Evolutionary conservation across 2,888 invertebrate genomes (phyloP), one percentile per base, ranked within the genome.

Genomic region (Serrognathus titanus): DNA sequence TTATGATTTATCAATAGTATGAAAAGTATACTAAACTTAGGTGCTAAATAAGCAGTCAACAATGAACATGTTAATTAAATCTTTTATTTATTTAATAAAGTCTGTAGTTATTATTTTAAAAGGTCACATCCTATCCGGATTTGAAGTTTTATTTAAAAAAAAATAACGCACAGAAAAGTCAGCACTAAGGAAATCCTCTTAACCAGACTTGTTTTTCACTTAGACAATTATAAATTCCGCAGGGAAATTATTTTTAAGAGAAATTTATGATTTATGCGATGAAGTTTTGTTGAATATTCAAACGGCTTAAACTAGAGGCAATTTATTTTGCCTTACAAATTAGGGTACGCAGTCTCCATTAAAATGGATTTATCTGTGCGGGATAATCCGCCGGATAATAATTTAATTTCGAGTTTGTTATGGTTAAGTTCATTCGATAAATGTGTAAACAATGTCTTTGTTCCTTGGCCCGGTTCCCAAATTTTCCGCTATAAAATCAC

Each of bases 281-380:
- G 38, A 20, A 13, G 16, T 38, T 9, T 37, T 38, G 36, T 49
- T 36, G 11, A 36, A 49, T 49, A 49, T 49, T 38, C 13, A 49
- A 11, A 38, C 9, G 38, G 39, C 38, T 49, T 49, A 38, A 37
- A 36, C 38, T 35, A 11, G 39, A 24, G 24, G 16, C 20, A 31
- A 51, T 43, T 40, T 43, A 51, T 40, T 51, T 52, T 52, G 52
- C 52, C 43, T 52, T 43, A 13, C 37, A 52, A 52, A 52, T 52
- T 52, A 43, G 20, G 46, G 46, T 35, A 31, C 45, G 35, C 51
- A 13, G 24, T 51, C 41, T 36, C n/a, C 24, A 51, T 43, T 40
- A 51, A 51, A 43, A 13, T 12, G 40, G 43, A 45, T 43, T 31
- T 43, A 24, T 36, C 12, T 16, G 31, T 36, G 36, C 13, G 37